These are phyloP conservation scores for Leptopilina drosophilae DNA, from an alignment of 2,888 invertebrate genomes.

Conservation along the genomic window DNA sequence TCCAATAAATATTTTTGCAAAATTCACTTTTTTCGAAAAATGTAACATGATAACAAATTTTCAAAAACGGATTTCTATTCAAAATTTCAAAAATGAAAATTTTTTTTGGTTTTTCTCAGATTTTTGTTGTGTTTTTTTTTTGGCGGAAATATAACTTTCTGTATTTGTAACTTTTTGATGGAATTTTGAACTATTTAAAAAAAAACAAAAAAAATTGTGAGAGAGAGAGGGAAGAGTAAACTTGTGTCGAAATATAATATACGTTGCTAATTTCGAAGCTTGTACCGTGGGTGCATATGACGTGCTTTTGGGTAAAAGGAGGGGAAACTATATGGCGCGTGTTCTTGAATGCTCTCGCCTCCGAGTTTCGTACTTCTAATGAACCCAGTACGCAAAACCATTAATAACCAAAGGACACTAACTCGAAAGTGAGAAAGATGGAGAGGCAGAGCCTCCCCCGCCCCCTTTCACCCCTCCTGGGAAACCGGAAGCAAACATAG, in stretches of 20 bases:
- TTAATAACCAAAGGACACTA: constrained; percentile 70
- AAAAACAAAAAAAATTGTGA: constrained; percentile 16
- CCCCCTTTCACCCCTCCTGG: too few species aligned
- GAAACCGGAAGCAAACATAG: constrained; percentile 21
- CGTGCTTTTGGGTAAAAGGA: constrained; percentile 53
- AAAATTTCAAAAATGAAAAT: too few species aligned
- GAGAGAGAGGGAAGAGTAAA: constrained; percentile 26
- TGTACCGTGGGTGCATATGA: constrained; percentile 54
- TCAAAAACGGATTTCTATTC: too few species aligned
- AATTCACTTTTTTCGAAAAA: too few species aligned
- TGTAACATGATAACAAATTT: too few species aligned
- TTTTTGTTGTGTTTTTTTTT: too few species aligned
- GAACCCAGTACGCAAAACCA: constrained; percentile 73
- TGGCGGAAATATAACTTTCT: too few species aligned
- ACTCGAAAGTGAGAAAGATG: not conserved
- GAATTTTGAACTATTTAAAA: constrained; percentile 3
- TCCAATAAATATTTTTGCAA: too few species aligned
- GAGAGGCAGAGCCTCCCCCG: not conserved
- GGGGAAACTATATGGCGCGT: constrained; percentile 47
- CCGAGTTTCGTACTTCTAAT: constrained; percentile 69
- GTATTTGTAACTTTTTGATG: constrained; percentile 4
- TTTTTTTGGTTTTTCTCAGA: too few species aligned
- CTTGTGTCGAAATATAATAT: constrained; percentile 56
- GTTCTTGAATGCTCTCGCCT: constrained; percentile 55
- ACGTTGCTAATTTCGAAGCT: constrained; percentile 56